These are phyloP conservation scores for Tautogolabrus adspersus DNA, from an alignment of 2,113 vertebrate genomes.

Conservation along the genomic window DNA sequence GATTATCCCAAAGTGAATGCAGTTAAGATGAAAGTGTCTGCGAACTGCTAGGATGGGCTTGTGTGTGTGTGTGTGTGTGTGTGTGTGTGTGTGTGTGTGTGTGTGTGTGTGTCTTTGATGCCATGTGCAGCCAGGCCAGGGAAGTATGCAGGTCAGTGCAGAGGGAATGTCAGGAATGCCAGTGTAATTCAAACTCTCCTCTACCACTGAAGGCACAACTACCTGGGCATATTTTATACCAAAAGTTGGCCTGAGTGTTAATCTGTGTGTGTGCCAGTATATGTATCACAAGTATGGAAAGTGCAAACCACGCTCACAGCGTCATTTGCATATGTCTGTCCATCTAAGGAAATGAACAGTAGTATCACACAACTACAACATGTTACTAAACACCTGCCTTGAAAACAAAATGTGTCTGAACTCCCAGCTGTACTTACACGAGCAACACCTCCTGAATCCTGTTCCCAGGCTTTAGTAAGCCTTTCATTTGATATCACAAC, in stretches of 20 bases:
- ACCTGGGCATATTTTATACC: slow-evolving; percentile 63
- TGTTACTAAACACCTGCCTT: slow-evolving; percentile 62
- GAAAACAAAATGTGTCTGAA: slow-evolving; percentile 33
- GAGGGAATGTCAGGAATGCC: slow-evolving; percentile 83
- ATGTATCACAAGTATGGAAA: not conserved
- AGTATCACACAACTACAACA: not conserved
- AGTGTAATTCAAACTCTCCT: slow-evolving; percentile 74
- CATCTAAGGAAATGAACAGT: not conserved
- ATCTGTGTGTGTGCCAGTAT: not conserved
- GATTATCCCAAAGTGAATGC: slow-evolving; percentile 60
- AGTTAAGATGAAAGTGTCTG: slow-evolving; percentile 52
- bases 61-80: slow-evolving; percentile 13
- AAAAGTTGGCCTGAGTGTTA: slow-evolving; percentile 23
- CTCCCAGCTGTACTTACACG: slow-evolving; percentile 65
- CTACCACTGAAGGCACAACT: slow-evolving; percentile 49
- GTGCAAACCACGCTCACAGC: too few species aligned
- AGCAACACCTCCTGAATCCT: slow-evolving; percentile 62
- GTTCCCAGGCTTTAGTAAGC: slow-evolving; percentile 79
- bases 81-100: slow-evolving; percentile 30
- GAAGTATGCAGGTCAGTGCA: slow-evolving; percentile 79
- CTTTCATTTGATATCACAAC: slow-evolving; percentile 82
- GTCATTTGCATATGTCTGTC: slow-evolving; percentile 15
- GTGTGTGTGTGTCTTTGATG: slow-evolving; percentile 43
- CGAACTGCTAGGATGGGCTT: slow-evolving; percentile 27
- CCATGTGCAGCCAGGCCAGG: slow-evolving; percentile 71